Conservation (phyloP, 2,797 vertebrate species). For the Rhynchonycteris naso region DNA sequence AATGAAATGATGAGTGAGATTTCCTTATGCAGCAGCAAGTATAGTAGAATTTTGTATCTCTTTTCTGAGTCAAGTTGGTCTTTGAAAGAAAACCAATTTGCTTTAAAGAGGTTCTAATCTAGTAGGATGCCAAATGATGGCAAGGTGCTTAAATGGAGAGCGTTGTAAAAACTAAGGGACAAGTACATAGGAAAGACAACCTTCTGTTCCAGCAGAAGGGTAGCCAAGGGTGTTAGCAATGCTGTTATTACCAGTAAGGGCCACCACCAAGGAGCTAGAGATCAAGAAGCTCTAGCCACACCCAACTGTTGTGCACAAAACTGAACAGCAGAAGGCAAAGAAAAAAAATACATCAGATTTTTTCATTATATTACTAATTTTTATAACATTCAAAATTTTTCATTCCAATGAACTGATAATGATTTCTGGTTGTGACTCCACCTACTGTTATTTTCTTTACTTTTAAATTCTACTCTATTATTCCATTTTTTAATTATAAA, state of each 20-base stretch:
- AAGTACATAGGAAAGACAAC: background rate
- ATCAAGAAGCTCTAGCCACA: background rate
- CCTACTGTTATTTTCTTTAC: background rate
- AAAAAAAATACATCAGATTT: background rate
- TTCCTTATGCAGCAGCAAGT: conserved; percentile 13
- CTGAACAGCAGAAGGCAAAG: background rate
- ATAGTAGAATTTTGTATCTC: conserved; percentile 36
- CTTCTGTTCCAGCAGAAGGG: conserved; percentile 55
- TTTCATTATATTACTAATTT: background rate
- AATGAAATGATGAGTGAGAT: conserved; percentile 35
- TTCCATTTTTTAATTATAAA: conserved; percentile 45
- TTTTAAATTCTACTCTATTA: conserved; percentile 20
- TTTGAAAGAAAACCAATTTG: conserved; percentile 57
- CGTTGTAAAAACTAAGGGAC: background rate
- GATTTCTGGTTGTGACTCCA: background rate
- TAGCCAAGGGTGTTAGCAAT: background rate
- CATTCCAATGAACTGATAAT: background rate
- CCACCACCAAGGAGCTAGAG: background rate
- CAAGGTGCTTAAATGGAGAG: background rate
- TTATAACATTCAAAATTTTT: conserved; percentile 15
- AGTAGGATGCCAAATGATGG: background rate
- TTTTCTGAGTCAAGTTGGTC: conserved; percentile 53
- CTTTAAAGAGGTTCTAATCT: conserved; percentile 3
- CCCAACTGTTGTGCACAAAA: background rate
- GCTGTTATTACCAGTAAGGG: background rate